Conservation (phyloP, 2,113 vertebrate genomes). For the Salvelinus sp. region DNA sequence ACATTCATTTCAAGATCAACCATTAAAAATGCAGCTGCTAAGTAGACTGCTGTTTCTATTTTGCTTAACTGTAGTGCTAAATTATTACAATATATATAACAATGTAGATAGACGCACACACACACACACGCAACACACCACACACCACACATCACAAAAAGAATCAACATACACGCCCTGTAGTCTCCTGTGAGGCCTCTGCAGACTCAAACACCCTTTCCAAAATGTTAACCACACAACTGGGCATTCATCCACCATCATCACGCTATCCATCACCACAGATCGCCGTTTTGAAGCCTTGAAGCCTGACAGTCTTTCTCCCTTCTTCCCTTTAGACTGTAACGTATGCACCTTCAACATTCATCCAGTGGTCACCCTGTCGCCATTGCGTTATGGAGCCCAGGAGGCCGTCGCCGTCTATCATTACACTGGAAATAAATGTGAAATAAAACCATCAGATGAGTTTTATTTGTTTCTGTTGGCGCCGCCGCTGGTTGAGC, state of each 20-base stretch:
- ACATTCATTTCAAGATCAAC: background rate
- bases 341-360: conserved; percentile 71
- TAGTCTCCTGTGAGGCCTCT: background rate
- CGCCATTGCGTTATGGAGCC: conserved; percentile 68
- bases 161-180: background rate
- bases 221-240: background rate
- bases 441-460: conserved; percentile 71
- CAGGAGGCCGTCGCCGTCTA: conserved; percentile 65
- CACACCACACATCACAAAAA: background rate
- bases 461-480: conserved; percentile 76
- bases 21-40: background rate
- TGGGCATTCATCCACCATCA: no score
- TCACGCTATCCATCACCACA: conserved; percentile 30
- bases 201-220: background rate
- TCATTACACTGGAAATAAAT: conserved; percentile 73
- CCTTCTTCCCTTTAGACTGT: conserved; percentile 60
- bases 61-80: background rate
- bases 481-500: conserved; percentile 64
- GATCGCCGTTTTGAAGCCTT: background rate
- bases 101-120: background rate
- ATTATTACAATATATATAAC: conserved; percentile 2
- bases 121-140: background rate
- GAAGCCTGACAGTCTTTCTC: conserved; percentile 59
- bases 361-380: conserved; percentile 76
- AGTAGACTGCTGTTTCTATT: background rate